A percentile compares a stretch with the other conserved stretches of the same genome.
Conservation (phyloP, 2,797 vertebrate species). For the Myotis myotis region DNA sequence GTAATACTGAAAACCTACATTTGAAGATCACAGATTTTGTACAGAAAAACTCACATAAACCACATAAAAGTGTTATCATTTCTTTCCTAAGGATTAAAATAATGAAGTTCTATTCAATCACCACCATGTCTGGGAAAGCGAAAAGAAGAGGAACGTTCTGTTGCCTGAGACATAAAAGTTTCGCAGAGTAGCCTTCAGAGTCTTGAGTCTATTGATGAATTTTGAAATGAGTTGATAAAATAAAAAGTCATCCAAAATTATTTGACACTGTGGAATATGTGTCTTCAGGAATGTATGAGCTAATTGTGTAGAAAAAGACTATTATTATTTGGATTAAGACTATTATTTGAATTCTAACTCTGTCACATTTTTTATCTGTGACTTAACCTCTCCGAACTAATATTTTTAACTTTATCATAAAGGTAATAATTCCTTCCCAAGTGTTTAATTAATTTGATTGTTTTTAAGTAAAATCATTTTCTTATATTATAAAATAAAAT, state of each 20-base stretch:
- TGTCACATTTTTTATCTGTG: background rate
- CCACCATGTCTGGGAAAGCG: background rate
- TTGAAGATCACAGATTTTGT: conserved; percentile 24
- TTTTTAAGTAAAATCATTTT: background rate
- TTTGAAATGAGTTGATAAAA: background rate
- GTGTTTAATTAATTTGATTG: background rate
- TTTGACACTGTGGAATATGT: background rate
- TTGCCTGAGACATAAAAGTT: background rate
- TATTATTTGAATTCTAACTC: background rate
- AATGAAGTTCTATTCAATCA: background rate
- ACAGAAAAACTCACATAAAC: background rate
- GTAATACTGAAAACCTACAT: background rate
- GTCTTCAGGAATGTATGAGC: background rate
- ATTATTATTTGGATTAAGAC: background rate
- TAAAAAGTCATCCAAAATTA: background rate
- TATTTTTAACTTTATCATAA: background rate
- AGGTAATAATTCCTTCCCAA: background rate
- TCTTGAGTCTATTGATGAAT: background rate
- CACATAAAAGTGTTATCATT: background rate
- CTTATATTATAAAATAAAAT: background rate
- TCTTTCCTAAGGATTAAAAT: background rate
- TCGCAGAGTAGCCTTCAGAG: background rate
- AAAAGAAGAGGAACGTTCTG: background rate
- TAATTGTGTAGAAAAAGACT: background rate
- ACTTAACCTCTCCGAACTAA: background rate